Evolutionary conservation across 2,888 invertebrate species (phyloP), one percentile per base, ranked within the genome.

Genomic region (Aporophyla nigra): DNA sequence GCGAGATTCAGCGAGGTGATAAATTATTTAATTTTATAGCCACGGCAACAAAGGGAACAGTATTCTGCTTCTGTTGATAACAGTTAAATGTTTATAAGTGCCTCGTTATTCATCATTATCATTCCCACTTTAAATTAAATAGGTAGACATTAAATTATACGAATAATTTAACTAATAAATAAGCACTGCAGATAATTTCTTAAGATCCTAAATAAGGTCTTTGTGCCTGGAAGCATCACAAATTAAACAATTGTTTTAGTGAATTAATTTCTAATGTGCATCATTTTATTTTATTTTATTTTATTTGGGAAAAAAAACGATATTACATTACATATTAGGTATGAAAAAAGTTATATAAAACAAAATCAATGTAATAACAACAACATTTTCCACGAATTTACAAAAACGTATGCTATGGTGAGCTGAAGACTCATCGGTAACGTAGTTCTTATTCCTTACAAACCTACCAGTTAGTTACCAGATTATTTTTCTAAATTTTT

Each of bases 51-150:
- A 82, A 85, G 58, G 24, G 46, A 56, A 68, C 74, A 54, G 58
- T 75, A 69, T 80, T 81, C 56, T 54, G 19, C 82, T 68, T 43
- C 53, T 62, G 66, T 70, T 82, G 86, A 75, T 82, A 82, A 82
- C 61, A 21, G 3, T 58, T 58, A 75, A 82, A 82, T 82, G 82
- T 82, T 85, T 85, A 67, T 82, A 82, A 82, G 66, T 58, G 33
- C 82, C 76, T 85, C 81, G 53, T 82, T 85, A 82, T 82, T 82
- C 82, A 85, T 85, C 40, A 85, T 85, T 85, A 82, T 75, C 82
- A 62, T 82, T 69, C 10, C 3, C 65, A 61, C 56, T 59, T 58
- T 66, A 9, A 61, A 69, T 85, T 67, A 67, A 82, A 66, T 51
- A 56, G 51, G 66, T 71, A 65, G 16, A 61, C 61, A 74, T 82